Conservation (phyloP, 2,797 vertebrate species). For the Phalloptychus januarius region DNA sequence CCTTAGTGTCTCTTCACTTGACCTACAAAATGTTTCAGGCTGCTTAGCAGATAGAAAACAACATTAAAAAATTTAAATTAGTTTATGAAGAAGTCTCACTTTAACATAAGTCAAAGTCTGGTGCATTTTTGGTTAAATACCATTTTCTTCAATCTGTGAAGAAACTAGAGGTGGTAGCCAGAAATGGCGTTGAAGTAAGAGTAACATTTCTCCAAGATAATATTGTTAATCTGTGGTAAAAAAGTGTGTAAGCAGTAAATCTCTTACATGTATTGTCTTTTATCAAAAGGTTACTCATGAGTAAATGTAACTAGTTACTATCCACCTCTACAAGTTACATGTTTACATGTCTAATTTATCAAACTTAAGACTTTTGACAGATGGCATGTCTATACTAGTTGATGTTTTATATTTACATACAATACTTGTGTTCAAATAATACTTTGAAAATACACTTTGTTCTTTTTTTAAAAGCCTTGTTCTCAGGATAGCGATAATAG, state of each 20-base stretch:
- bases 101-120: too few relatives aligned
- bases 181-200: not conserved
- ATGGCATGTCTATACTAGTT: not conserved
- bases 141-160: too few relatives aligned
- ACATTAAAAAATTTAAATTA: too few relatives aligned
- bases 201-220: not conserved
- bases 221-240: too few relatives aligned
- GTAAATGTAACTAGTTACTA: not conserved
- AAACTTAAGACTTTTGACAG: not conserved
- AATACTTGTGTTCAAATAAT: not conserved
- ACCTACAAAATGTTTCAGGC: too few relatives aligned
- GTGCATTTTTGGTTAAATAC: too few relatives aligned
- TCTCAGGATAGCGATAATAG: not conserved
- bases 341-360: not conserved
- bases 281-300: not conserved
- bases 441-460: too few relatives aligned
- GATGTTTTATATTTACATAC: not conserved
- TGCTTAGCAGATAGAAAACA: too few relatives aligned
- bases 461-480: not conserved
- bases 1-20: too few relatives aligned
- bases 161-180: not conserved
- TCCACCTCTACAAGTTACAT: not conserved
- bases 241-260: too few relatives aligned
- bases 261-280: not conserved
- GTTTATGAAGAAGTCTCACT: too few relatives aligned